phyloP scores from a whole-genome alignment of 2,888 invertebrate species.

The Silvanus unidentatus region DNA sequence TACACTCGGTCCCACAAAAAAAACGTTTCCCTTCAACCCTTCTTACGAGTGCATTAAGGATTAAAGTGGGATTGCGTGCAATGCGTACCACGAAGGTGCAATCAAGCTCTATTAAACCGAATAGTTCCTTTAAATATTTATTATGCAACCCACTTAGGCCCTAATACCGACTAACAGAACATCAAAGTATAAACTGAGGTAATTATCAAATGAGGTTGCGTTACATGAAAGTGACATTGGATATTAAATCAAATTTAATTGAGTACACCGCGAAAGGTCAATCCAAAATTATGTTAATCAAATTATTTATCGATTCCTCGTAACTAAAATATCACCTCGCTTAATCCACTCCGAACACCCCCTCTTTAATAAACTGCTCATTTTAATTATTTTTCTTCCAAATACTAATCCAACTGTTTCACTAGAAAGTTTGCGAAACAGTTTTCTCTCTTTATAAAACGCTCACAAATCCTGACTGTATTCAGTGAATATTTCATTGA shows the following conservation, averaged over 20 bases:
- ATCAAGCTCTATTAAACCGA: conserved; percentile 21
- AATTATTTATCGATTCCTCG: no score
- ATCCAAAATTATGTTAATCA: no score
- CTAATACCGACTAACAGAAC: conserved; percentile 26
- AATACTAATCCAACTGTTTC: conserved; percentile 1
- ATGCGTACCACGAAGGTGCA: conserved; percentile 25
- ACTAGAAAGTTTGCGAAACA: not conserved
- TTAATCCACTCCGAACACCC: no score
- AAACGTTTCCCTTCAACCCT: no score
- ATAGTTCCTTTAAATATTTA: conserved; percentile 25
- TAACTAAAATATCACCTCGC: no score
- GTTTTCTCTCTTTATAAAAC: not conserved
- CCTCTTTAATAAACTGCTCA: not conserved
- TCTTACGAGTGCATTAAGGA: no score
- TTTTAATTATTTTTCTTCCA: conserved; percentile 2
- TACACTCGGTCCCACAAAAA: no score
- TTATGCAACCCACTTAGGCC: conserved; percentile 24
- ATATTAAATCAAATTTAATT: no score
- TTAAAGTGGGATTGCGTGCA: conserved; percentile 12
- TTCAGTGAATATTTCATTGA: conserved; percentile 16
- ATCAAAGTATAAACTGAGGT: conserved; percentile 30
- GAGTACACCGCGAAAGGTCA: no score
- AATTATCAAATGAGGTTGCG: conserved; percentile 26
- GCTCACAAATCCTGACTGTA: conserved; percentile 7
- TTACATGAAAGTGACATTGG: conserved; percentile 11